phyloP scores from a whole-genome alignment of 2,113 vertebrate species.

The Oncorhynchus clarkii region DNA sequence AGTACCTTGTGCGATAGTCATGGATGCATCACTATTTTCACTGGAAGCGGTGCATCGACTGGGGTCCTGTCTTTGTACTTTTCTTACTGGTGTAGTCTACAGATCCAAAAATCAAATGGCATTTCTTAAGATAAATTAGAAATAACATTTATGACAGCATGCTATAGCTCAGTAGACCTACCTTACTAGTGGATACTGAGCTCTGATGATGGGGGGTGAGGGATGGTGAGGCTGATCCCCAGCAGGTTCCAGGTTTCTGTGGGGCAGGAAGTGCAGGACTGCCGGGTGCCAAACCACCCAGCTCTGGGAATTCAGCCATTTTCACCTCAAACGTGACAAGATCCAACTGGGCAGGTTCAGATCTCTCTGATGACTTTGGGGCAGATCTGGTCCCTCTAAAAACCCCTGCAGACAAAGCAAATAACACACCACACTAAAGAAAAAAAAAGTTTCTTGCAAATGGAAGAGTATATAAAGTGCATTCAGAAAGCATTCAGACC shows the following conservation, averaged over 20 bases:
- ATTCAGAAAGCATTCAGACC: no score
- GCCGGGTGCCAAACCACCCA: constrained; percentile 33
- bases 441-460: no score
- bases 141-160: no score
- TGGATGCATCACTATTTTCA: constrained; percentile 4
- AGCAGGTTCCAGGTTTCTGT: constrained; percentile 31
- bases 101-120: neutral
- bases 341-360: constrained; percentile 14
- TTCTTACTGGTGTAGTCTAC: constrained; percentile 39
- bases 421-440: no score
- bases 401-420: constrained; percentile 19
- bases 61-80: constrained; percentile 19
- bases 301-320: constrained; percentile 70
- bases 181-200: constrained; percentile 19
- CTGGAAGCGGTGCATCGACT: neutral
- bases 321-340: constrained; percentile 65
- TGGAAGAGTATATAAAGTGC: neutral
- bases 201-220: constrained; percentile 1
- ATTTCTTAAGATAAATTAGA: neutral
- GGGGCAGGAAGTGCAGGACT: constrained; percentile 4
- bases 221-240: constrained; percentile 26
- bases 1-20: constrained; percentile 41
- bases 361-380: constrained; percentile 30
- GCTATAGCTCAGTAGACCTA: neutral
- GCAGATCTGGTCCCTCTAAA: constrained; percentile 40